Percentiles rank a stretch among this genome's conserved stretches.
Evolutionary conservation across 2,888 invertebrate genomes (phyloP).

Genomic region (Heliconius sara): DNA sequence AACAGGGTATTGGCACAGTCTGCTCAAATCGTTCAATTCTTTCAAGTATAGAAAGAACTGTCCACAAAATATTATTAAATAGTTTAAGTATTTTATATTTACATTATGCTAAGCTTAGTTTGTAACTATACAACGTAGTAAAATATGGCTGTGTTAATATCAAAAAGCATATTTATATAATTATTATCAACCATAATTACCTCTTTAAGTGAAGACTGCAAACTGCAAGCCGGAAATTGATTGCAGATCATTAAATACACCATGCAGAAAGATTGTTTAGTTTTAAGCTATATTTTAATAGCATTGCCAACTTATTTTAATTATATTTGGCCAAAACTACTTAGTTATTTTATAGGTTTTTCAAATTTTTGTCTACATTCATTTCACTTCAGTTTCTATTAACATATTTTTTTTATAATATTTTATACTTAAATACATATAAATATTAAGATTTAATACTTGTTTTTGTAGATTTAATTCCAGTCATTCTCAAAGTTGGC

Average conservation of each 20-base stretch:
- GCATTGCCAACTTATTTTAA: conserved; percentile 29
- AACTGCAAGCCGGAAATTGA: conserved; percentile 56
- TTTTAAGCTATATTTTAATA: conserved; percentile 34
- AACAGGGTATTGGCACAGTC: conserved; percentile 66
- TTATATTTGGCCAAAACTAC: conserved; percentile 3
- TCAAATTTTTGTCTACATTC: no score
- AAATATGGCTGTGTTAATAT: conserved; percentile 82
- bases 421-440: neutral
- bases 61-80: conserved; percentile 57
- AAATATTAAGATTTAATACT: neutral
- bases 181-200: conserved; percentile 77
- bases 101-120: conserved; percentile 52
- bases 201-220: conserved; percentile 77
- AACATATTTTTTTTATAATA: neutral
- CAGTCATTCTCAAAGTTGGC: conserved; percentile 9
- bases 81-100: conserved; percentile 53
- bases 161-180: conserved; percentile 77
- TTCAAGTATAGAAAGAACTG: conserved; percentile 55
- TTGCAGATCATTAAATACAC: conserved; percentile 54
- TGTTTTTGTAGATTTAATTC: neutral
- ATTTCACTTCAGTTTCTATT: no score
- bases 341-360: neutral
- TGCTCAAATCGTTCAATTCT: conserved; percentile 63
- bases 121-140: conserved; percentile 57
- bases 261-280: conserved; percentile 40